Evolutionary conservation across 2,113 vertebrate species (phyloP).

Genomic region (Brienomyrus brachyistius): DNA sequence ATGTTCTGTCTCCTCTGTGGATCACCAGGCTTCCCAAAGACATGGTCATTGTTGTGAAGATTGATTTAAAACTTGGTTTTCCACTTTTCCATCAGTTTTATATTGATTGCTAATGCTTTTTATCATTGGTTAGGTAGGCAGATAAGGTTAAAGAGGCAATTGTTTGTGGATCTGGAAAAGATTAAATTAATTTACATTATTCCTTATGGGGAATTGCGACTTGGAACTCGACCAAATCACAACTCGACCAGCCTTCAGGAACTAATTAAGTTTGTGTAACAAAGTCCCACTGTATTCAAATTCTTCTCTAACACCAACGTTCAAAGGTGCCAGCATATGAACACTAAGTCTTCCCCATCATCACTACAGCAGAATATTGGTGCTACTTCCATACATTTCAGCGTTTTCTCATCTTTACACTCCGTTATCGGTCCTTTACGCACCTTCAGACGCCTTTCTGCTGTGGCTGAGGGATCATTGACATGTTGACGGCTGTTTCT

Average conservation of each 20-base stretch:
- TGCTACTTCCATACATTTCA: not conserved
- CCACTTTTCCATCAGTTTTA: not conserved
- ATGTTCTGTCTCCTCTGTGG: not conserved
- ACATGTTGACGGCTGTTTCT: not conserved
- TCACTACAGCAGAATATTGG: not conserved
- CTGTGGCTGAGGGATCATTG: not conserved
- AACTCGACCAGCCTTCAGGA: too few species aligned
- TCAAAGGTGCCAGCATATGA: not conserved
- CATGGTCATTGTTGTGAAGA: not conserved
- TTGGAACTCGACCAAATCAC: not conserved
- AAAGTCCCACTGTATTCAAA: not conserved
- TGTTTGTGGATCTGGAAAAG: not conserved
- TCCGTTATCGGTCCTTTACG: fast-evolving
- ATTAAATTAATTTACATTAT: too few species aligned
- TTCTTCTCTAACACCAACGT: not conserved
- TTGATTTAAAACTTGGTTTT: not conserved
- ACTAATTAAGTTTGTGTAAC: not conserved
- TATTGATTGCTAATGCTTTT: too few species aligned
- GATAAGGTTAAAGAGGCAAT: not conserved
- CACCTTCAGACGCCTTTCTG: not conserved
- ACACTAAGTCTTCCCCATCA: not conserved
- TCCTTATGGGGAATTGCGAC: not conserved
- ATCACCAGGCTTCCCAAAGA: not conserved
- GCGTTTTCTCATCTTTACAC: not conserved
- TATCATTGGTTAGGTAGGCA: too few species aligned